Conservation (phyloP, 2,113 vertebrate species). For the Sinosuthora webbiana region DNA sequence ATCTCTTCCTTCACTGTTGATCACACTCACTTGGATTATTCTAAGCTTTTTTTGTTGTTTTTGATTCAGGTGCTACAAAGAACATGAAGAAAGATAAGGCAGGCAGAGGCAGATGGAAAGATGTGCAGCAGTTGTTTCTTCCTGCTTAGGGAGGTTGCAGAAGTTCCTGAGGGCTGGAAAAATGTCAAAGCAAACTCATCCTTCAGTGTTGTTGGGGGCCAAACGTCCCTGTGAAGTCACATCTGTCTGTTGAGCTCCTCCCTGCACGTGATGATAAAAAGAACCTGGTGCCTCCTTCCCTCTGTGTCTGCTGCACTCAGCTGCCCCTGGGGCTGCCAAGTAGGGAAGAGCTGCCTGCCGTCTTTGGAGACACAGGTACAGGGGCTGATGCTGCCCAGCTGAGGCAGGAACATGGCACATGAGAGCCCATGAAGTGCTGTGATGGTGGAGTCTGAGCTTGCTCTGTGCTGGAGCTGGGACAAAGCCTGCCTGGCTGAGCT, state of each 20-base stretch:
- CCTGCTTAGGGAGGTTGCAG: not conserved
- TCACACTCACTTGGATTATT: not conserved
- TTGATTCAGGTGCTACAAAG: accelerated
- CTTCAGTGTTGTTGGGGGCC: not conserved
- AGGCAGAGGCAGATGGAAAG: not conserved
- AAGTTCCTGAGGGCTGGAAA: not conserved
- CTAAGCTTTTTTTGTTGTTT: not conserved
- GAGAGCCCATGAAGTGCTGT: not conserved
- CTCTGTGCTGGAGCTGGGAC: not conserved
- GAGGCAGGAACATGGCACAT: accelerated
- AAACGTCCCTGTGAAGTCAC: not conserved
- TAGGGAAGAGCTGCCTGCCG: not conserved
- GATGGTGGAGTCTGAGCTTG: not conserved
- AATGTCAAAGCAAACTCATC: not conserved
- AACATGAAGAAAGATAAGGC: not conserved
- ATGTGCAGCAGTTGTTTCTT: not conserved
- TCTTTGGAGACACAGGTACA: not conserved
- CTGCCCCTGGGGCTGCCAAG: no score
- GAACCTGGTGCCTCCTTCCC: not conserved
- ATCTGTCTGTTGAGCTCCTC: not conserved
- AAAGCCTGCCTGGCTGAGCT: not conserved
- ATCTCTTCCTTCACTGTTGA: not conserved
- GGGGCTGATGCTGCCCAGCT: not conserved
- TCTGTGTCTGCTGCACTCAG: not conserved
- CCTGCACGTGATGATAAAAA: not conserved